Evolutionary conservation across 2,797 vertebrate species (phyloP).

Genomic region (Anabacerthia variegaticeps): DNA sequence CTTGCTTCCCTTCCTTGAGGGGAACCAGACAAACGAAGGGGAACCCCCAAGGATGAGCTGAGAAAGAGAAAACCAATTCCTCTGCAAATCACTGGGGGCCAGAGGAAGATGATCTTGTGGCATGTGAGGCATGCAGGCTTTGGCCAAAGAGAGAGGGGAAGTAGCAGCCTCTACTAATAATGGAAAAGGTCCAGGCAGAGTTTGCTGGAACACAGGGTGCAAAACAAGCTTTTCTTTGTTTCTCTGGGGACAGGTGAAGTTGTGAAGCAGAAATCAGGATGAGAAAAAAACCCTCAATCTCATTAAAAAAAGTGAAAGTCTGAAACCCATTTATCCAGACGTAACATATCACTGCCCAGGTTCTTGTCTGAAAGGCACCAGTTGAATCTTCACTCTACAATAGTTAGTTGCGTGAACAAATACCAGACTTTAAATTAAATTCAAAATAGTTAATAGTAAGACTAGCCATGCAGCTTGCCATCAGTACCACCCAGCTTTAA

Average conservation of each 20-base stretch:
- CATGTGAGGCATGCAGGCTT: constrained; percentile 23
- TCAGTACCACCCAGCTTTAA: neutral
- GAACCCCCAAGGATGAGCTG: neutral
- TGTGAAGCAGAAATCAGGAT: neutral
- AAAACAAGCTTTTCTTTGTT: neutral
- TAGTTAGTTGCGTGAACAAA: neutral
- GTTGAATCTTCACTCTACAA: neutral
- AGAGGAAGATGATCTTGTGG: constrained; percentile 36
- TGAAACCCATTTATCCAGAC: neutral
- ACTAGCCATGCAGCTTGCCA: neutral
- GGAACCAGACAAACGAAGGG: neutral
- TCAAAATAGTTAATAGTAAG: neutral
- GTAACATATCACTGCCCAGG: neutral
- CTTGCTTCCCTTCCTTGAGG: neutral
- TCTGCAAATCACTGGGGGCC: neutral
- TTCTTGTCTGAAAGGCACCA: neutral
- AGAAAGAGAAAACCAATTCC: neutral
- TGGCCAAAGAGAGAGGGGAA: constrained; percentile 11
- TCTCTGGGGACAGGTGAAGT: neutral
- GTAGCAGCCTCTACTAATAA: neutral
- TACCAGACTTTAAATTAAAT: neutral
- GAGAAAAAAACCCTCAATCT: neutral
- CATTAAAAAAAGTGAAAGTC: neutral
- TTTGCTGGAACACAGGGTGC: neutral
- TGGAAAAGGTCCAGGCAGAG: neutral